phyloP scores from a whole-genome alignment of 2,797 vertebrate species.

The Hypotaenidia philippensis region DNA sequence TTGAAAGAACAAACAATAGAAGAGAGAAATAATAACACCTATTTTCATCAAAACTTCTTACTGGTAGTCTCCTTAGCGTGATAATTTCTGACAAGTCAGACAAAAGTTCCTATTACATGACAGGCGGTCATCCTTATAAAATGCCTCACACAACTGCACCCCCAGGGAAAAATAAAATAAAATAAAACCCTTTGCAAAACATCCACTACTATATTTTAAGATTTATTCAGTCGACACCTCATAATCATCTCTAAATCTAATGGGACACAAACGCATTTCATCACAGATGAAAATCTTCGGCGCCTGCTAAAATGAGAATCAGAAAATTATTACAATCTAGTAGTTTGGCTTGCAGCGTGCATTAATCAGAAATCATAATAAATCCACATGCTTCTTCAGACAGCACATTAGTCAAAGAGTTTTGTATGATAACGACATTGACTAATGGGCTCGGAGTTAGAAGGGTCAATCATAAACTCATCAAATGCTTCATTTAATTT shows the following conservation, averaged over 20 bases:
- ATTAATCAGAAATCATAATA: conserved; percentile 98
- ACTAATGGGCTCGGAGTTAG: conserved; percentile 92
- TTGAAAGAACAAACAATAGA: not conserved
- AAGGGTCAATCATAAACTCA: conserved; percentile 99
- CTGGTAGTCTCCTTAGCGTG: rapidly evolving
- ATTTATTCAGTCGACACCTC: conserved; percentile 75
- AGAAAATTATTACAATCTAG: conserved; percentile 94
- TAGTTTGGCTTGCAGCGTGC: conserved; percentile 89
- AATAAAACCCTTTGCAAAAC: not conserved
- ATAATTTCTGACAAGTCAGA: not conserved
- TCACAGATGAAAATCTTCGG: conserved; percentile 87
- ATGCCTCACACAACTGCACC: not conserved
- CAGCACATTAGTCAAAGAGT: conserved; percentile 94
- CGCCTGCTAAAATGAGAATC: conserved; percentile 89
- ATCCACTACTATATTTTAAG: conserved; percentile 36
- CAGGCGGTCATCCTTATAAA: not conserved
- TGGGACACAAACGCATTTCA: conserved; percentile 87
- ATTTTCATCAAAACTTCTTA: not conserved
- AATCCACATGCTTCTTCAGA: conserved; percentile 91
- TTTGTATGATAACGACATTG: conserved; percentile 91
- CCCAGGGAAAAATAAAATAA: not conserved
- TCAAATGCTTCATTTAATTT: conserved; percentile 99
- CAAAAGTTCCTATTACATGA: not conserved
- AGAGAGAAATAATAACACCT: not conserved
- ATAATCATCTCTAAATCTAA: conserved; percentile 86